These are phyloP conservation scores for Drosophila eugracilis DNA, from an alignment of 1,140 invertebrate species.

Conservation along the genomic window DNA sequence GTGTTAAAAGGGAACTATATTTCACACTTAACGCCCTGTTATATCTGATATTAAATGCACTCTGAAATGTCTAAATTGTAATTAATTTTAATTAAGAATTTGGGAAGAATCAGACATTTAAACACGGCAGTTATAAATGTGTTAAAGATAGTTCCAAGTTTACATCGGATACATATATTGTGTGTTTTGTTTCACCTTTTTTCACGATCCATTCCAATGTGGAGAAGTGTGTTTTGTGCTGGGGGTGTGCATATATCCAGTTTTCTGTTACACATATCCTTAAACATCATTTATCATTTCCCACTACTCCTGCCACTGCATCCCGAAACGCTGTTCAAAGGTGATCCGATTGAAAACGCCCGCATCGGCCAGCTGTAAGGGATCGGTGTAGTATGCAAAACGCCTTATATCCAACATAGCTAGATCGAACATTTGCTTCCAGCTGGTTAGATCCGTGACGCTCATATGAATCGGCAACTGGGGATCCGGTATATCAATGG, in stretches of 20 bases:
- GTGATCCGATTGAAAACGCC: conserved; percentile 76
- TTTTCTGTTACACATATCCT: conserved; percentile 2
- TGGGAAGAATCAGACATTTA: too few species aligned
- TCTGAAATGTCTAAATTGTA: too few species aligned
- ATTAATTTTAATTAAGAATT: too few species aligned
- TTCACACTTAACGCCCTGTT: background rate
- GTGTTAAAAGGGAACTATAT: background rate
- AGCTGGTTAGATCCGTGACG: conserved; percentile 77
- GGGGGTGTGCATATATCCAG: background rate
- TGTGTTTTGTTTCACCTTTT: too few species aligned
- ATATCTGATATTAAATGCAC: background rate
- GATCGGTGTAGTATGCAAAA: conserved; percentile 77
- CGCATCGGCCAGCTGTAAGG: conserved; percentile 73
- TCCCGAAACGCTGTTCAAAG: conserved; percentile 74
- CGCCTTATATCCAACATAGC: conserved; percentile 78
- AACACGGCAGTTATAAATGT: background rate
- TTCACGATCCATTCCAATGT: background rate
- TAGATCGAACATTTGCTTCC: conserved; percentile 81
- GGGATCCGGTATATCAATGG: conserved; percentile 81
- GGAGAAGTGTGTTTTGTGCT: background rate
- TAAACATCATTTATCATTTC: background rate
- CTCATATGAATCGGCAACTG: conserved; percentile 80
- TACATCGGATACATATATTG: background rate
- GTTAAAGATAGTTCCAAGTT: background rate
- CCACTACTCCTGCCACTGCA: conserved; percentile 77